Evolutionary conservation across 2,888 invertebrate species (phyloP), one percentile per base, ranked within the genome.

Genomic region (Macrosoma leucophasiata): DNA sequence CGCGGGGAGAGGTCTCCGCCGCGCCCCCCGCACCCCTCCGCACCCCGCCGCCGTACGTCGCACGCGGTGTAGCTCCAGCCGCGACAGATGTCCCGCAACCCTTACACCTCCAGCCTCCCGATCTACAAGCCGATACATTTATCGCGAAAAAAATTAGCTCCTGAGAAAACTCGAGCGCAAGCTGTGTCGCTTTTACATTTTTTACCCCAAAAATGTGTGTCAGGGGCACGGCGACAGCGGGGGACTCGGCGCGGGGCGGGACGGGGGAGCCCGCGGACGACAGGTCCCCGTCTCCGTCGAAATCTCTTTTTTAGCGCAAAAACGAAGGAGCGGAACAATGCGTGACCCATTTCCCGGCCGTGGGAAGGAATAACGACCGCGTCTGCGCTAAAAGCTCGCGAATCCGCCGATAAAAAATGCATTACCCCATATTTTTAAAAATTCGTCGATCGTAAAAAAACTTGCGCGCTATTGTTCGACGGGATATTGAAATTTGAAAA

Each of bases 301-400:
- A 82, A 74, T 78, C 73, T 67, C 60, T 78, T 81, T 79, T 82
- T 82, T 84, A 76, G 64, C 70, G 58, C 62, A 78, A 82, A 79
- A 78, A 66, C 70, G 69, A 62, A 62, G 66, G 64, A 71, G 55
- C 64, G 59, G 71, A 75, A 81, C 82, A 79, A 79, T 72, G 72
- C 65, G 58, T 82, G 84, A 81, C 84, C 84, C 84, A 82, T 67
- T 78, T 82, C 79, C 77, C 77, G 62, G 75, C 78, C 84, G 84
- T 84, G 84, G 84, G 84, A 82, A 82, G 72, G 75, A 79, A 76
- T 84, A 82, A 82, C 84, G 76, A 67, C 63, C 57, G 66, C 55
- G 70, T 69, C 73, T 73, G 60, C 69, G 68, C 58, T 53, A 53
- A 50, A 58, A 60, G 52, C 58, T 49, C 52, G 55, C 59, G 50